Evolutionary conservation across 64 coral and sea anemone species (phyloP).

Genomic region (Catalaphyllia jardinei): DNA sequence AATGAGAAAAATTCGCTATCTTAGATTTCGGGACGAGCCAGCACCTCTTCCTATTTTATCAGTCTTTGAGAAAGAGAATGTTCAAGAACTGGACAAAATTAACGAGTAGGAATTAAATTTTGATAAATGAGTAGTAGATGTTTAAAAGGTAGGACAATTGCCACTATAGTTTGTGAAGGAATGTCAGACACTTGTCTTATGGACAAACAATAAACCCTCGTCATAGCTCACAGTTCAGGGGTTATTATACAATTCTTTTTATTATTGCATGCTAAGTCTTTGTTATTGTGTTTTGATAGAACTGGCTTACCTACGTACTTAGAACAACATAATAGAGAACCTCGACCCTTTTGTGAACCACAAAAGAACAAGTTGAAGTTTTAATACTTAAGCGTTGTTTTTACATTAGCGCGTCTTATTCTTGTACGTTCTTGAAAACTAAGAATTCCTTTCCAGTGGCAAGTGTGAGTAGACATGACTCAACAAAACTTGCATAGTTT

Average conservation of each 20-base stretch:
- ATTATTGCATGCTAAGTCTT: conserved; percentile 8
- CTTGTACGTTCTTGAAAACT: neutral
- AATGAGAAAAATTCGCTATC: conserved; percentile 84
- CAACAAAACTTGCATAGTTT: neutral
- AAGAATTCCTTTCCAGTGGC: neutral
- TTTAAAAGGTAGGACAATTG: neutral
- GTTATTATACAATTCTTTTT: neutral
- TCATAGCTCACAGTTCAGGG: neutral
- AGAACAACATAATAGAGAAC: neutral
- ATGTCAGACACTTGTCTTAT: neutral
- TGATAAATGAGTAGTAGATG: neutral
- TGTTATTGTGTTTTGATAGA: conserved; percentile 9
- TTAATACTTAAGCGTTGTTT: neutral
- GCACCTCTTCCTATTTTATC: conserved; percentile 30
- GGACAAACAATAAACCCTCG: neutral
- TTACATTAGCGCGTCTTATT: neutral
- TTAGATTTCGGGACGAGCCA: conserved; percentile 57
- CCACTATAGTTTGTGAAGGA: neutral
- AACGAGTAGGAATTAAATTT: neutral
- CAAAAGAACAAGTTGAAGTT: neutral
- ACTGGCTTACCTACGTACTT: neutral
- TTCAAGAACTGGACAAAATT: conserved; percentile 24
- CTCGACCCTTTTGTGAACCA: neutral
- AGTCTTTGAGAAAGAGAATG: conserved; percentile 58
- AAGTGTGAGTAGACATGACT: neutral